Conservation (phyloP, 2,797 vertebrate genomes). For the Mallotus villosus region DNA sequence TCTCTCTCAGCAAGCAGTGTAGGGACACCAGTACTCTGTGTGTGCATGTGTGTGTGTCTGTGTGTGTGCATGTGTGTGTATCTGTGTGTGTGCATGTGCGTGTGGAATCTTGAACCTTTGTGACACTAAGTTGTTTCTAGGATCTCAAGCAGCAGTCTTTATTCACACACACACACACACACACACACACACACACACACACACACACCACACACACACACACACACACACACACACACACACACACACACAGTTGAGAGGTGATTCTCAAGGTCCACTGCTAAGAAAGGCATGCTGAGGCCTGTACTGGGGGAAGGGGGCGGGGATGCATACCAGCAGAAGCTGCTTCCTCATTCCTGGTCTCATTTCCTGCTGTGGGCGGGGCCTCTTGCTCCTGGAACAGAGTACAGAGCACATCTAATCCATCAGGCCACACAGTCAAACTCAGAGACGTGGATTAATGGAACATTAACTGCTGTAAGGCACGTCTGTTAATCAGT, state of each 20-base stretch:
- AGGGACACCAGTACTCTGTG: background rate
- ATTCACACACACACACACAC: slow-evolving; percentile 4
- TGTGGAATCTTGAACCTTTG: slow-evolving; percentile 1
- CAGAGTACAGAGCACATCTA: slow-evolving; percentile 54
- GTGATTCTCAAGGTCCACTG: background rate
- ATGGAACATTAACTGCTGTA: background rate
- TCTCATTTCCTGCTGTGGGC: slow-evolving; percentile 71
- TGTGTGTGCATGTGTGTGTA: background rate
- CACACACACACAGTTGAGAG: background rate
- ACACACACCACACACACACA: background rate
- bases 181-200: no score
- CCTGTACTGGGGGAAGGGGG: slow-evolving; percentile 27
- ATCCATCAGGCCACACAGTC: background rate
- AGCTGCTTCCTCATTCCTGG: slow-evolving; percentile 65
- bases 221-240: background rate
- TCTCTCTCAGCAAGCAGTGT: background rate
- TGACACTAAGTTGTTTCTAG: background rate
- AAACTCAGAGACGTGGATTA: background rate
- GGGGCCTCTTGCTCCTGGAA: slow-evolving; percentile 72
- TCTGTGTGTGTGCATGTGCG: no score
- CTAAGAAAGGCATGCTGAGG: background rate
- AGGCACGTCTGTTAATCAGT: no score
- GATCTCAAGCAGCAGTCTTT: background rate
- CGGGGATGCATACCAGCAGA: slow-evolving; percentile 74
- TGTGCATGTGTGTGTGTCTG: background rate